Conservation (phyloP, 2,797 vertebrate genomes). For the Amphiprion clarkii region DNA sequence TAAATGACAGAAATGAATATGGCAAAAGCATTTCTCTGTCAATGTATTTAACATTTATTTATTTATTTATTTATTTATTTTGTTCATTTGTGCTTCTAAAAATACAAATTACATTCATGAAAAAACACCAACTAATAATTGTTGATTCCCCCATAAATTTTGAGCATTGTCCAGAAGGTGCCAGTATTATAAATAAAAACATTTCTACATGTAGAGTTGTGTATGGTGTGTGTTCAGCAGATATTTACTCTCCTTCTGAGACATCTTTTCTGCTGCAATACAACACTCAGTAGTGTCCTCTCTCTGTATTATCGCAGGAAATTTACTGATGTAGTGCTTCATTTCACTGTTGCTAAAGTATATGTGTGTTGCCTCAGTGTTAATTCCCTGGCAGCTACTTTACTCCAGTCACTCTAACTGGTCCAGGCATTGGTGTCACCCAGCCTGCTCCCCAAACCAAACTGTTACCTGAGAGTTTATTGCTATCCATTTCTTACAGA, state of each 20-base stretch:
- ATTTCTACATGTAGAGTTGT: too few relatives aligned
- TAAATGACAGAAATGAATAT: too few relatives aligned
- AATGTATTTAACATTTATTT: too few relatives aligned
- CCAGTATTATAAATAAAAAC: too few relatives aligned
- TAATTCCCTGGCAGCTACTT: constrained; percentile 55
- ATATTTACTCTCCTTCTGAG: constrained; percentile 5
- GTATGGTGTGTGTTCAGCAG: background rate
- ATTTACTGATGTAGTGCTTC: background rate
- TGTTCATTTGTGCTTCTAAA: too few relatives aligned
- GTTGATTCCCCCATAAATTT: too few relatives aligned
- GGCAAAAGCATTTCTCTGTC: too few relatives aligned
- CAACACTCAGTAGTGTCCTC: background rate
- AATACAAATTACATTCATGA: too few relatives aligned
- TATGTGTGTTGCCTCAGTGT: constrained; percentile 25
- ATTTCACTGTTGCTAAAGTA: constrained; percentile 18
- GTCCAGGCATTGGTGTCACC: constrained; percentile 29
- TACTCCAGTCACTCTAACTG: constrained; percentile 26
- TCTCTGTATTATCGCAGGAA: background rate
- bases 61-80: too few relatives aligned
- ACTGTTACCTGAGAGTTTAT: constrained; percentile 59
- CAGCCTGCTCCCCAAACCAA: constrained; percentile 42
- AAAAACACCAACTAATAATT: too few relatives aligned
- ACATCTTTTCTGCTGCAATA: background rate
- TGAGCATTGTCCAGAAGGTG: too few relatives aligned
- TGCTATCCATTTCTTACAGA: constrained; percentile 44